Evolutionary conservation across 2,113 vertebrate genomes (phyloP), one percentile per base, ranked within the genome.

Genomic region (Myotis yumanensis): DNA sequence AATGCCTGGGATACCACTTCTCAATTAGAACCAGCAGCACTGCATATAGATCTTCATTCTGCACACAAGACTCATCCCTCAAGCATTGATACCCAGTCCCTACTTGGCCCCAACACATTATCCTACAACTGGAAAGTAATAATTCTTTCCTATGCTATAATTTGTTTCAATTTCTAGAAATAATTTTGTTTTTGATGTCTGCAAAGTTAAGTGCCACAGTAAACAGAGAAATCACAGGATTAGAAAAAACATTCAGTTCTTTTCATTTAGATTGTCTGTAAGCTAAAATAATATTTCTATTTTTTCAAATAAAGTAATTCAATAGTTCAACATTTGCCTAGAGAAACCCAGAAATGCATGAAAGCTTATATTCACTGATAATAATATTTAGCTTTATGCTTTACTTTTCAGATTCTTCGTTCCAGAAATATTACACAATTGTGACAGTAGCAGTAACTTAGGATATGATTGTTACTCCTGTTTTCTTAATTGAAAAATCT

Each of bases 161-260:
- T 73, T 86, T 93, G 14, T 90, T 89, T 64, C 59, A 46, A 51
- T 16, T 96, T 71, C 54, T 93, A 81, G 96, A 82, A 72, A 89
- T 17, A 64, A 83, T 90, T 96, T 97, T 92, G 23, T 75, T 95
- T 96, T 90, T 90, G 17, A 93, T 94, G 96, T 93, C 51, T 71
- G 8, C 22, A 93, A 94, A 97, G 32, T 90, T 90, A 35, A n/a
- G n/a, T 93, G 0, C 15, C 62, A 95, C 18, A 28, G 94, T 95
- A 95, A 97, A 79, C 5, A 86, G 81, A 92, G 97, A 97, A 95
- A 20, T 48, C 43, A 89, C 20, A 64, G 4, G 48, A 86, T 32
- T 92, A 17, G 32, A 75, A 90, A 54, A 68, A 32, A 12, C 4
- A 35, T 12, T 28, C 2, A 0, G 3, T 46, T 73, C 10, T 46